These are phyloP conservation scores for Martes flavigula DNA, from an alignment of 2,797 vertebrate species.

Conservation along the genomic window DNA sequence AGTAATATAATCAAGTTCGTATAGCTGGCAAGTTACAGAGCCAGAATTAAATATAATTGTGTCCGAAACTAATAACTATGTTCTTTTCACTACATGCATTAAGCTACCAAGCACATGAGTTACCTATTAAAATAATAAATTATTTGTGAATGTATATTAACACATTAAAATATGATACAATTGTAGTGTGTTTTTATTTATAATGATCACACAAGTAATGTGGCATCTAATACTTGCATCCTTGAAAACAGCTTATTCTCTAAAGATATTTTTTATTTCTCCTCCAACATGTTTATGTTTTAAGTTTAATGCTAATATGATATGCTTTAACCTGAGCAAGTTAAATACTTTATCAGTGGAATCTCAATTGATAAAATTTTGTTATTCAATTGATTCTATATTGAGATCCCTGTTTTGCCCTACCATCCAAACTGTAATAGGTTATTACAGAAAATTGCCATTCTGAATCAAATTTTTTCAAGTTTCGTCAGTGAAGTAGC, in stretches of 20 bases:
- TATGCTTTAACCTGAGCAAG: neutral
- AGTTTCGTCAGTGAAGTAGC: constrained; percentile 39
- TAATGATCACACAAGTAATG: neutral
- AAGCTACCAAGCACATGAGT: neutral
- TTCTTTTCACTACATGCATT: neutral
- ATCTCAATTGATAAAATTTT: neutral
- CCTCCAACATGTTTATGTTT: neutral
- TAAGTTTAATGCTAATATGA: neutral
- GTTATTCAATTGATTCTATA: neutral
- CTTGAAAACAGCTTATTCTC: neutral
- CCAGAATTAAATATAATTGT: neutral
- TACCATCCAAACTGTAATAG: neutral
- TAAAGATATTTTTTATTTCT: neutral
- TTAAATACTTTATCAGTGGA: neutral
- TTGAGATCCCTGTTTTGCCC: neutral
- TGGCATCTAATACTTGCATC: neutral
- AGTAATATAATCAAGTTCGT: neutral
- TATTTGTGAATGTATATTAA: neutral
- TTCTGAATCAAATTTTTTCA: neutral
- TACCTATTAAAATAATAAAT: neutral
- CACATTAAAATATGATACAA: neutral
- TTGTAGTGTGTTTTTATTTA: neutral
- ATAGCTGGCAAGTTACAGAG: neutral
- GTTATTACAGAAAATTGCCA: neutral
- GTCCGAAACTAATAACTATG: neutral